Evolutionary conservation across 2,113 vertebrate species (phyloP), one percentile per base, ranked within the genome.

Genomic region (Ardeotis arabs): DNA sequence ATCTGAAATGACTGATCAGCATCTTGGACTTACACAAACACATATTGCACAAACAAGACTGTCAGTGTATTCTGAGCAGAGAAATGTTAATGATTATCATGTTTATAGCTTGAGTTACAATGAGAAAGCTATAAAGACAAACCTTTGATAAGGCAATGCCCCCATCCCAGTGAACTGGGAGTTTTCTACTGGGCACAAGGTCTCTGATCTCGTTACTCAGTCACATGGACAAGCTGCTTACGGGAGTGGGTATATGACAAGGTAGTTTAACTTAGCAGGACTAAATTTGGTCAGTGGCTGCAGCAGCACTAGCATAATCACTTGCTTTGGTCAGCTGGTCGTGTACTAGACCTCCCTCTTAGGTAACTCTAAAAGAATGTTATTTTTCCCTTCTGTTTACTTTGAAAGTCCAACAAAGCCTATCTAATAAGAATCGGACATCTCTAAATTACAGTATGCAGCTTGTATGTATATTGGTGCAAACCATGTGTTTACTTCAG

Each of bases 41-140:
- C 12, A 56, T 21, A 75, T 17, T 62, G 33, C 85, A 84, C 59
- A 92, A 94, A 85, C 86, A 90, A 97, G 86, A 89, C 33, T 64
- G 52, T 67, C 81, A n/a, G 59, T 89, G 74, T 96, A 94, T 88
- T 93, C 56, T 20, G 16, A 96, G 78, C 37, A 85, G 59, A 69
- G 69, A 93, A 94, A 97, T 10, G 50, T 96, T 97, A 96, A 97
- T 94, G 79, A 93, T 96, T 97, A 72, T 45, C 58, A 76, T 87
- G 75, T 97, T 98, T 97, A 97, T 90, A 87, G 83, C 94, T 74
- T 60, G 21, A 74, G 79, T 94, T 97, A 92, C 96, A 97, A 93
- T 84, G 76, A 96, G 53, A 97, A 95, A 93, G 83, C 69, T 83
- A 91, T 94, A 96, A 96, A 97, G 73, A 62, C 72, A 94, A 91